Conservation (phyloP, 2,888 invertebrate species). For the Brachynemurus nebulosus region DNA sequence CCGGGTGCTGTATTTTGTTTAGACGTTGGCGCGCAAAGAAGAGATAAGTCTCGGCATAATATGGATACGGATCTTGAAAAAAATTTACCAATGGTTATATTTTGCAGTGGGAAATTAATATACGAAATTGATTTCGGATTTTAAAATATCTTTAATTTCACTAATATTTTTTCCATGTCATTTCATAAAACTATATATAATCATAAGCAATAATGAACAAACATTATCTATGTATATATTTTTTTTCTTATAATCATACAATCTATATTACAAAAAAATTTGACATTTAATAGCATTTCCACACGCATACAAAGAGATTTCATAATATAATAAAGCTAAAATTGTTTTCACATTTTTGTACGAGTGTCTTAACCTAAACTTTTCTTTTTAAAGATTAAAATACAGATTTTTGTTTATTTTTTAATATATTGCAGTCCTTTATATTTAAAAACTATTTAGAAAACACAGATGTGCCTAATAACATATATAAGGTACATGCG, state of each 20-base stretch:
- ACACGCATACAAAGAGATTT: slow-evolving; percentile 29
- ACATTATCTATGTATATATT: not conserved
- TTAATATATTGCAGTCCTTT: too few species aligned
- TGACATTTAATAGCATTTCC: slow-evolving; percentile 30
- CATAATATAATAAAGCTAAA: slow-evolving; percentile 2
- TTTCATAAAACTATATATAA: not conserved
- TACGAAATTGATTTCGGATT: slow-evolving; percentile 39
- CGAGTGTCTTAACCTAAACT: too few species aligned
- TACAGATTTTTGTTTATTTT: too few species aligned
- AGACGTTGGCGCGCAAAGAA: not conserved
- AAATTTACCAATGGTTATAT: slow-evolving; percentile 36
- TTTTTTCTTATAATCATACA: slow-evolving; percentile 37
- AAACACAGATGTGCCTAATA: too few species aligned
- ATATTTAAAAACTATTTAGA: too few species aligned
- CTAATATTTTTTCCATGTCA: not conserved
- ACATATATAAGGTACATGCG: too few species aligned
- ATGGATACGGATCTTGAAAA: too few species aligned
- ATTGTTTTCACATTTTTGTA: too few species aligned
- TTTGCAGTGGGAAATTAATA: slow-evolving; percentile 39
- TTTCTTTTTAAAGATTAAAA: too few species aligned
- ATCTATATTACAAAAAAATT: slow-evolving; percentile 47
- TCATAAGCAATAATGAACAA: slow-evolving; percentile 17
- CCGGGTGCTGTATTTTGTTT: not conserved
- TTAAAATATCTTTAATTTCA: slow-evolving; percentile 1
- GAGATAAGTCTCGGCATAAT: not conserved